These are phyloP conservation scores for Triops longicaudatus DNA, from an alignment of 1,140 invertebrate genomes.

Conservation along the genomic window DNA sequence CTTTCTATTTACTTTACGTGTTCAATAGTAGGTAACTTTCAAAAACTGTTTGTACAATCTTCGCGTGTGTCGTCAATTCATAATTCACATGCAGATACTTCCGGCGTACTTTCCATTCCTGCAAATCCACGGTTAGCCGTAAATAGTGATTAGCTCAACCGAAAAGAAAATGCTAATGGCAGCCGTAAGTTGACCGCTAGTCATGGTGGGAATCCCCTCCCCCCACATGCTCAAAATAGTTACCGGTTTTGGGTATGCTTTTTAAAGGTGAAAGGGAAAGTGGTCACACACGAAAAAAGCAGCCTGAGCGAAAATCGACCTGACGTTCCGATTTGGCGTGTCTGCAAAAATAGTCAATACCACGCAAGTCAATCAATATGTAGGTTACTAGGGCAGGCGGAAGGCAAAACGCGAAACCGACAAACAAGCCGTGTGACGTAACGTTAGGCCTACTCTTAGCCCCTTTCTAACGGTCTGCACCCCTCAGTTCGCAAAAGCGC, in stretches of 20 bases:
- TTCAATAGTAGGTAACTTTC: no score
- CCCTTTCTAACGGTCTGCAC: not conserved
- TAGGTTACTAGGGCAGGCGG: conserved; percentile 1
- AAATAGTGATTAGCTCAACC: no score
- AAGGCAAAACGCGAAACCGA: not conserved
- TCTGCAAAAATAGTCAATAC: not conserved
- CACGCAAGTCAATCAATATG: not conserved
- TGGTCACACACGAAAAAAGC: not conserved
- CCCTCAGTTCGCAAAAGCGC: not conserved
- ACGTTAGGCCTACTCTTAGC: conserved; percentile 1
- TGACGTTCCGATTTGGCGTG: not conserved
- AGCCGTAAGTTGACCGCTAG: not conserved
- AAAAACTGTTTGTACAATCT: no score
- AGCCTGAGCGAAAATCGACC: not conserved
- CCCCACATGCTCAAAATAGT: not conserved
- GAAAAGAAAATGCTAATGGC: not conserved
- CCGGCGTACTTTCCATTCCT: no score
- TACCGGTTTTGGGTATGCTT: not conserved
- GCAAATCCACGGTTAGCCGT: no score
- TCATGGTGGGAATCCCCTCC: not conserved
- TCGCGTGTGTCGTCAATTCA: no score
- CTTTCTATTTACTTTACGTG: no score
- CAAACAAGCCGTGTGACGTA: conserved; percentile 5
- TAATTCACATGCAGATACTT: no score
- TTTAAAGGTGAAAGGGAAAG: not conserved